Evolutionary conservation across 1,140 invertebrate genomes (phyloP).

Genomic region (Camponotus floridanus): DNA sequence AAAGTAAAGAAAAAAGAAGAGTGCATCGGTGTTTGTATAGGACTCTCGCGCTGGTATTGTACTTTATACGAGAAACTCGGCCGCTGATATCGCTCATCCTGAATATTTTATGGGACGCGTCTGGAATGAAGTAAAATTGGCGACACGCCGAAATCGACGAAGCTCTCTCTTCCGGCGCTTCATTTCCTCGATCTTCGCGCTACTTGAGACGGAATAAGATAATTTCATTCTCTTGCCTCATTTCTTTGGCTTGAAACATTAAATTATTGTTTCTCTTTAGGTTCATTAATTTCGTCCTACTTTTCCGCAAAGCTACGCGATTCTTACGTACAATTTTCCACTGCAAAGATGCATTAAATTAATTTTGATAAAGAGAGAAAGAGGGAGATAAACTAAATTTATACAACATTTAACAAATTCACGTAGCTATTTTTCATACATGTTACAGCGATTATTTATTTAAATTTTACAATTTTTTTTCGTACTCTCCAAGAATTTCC

Average conservation of each 20-base stretch:
- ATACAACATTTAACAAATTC: background rate
- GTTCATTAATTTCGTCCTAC: constrained; percentile 43
- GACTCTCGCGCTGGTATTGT: constrained; percentile 64
- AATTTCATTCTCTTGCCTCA: constrained; percentile 49
- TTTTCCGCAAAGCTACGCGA: constrained; percentile 4
- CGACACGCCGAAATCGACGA: constrained; percentile 6
- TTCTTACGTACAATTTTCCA: background rate
- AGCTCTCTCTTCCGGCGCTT: background rate
- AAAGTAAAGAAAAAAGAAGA: background rate
- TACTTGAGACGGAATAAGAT: constrained; percentile 16
- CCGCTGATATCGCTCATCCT: constrained; percentile 68
- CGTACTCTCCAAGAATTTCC: background rate
- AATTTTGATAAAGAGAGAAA: background rate
- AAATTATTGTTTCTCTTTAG: constrained; percentile 41
- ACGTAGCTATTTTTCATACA: background rate
- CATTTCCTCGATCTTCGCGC: background rate
- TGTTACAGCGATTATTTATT: background rate
- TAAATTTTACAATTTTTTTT: background rate
- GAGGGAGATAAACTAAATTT: background rate
- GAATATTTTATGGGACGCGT: constrained; percentile 74
- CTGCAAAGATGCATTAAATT: background rate
- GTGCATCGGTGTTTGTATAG: constrained; percentile 63
- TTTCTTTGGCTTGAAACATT: constrained; percentile 25
- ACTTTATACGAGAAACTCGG: constrained; percentile 71
- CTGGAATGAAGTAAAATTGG: constrained; percentile 67